phyloP scores from a whole-genome alignment of 2,797 vertebrate species.

The Dromococcyx pavoninus region DNA sequence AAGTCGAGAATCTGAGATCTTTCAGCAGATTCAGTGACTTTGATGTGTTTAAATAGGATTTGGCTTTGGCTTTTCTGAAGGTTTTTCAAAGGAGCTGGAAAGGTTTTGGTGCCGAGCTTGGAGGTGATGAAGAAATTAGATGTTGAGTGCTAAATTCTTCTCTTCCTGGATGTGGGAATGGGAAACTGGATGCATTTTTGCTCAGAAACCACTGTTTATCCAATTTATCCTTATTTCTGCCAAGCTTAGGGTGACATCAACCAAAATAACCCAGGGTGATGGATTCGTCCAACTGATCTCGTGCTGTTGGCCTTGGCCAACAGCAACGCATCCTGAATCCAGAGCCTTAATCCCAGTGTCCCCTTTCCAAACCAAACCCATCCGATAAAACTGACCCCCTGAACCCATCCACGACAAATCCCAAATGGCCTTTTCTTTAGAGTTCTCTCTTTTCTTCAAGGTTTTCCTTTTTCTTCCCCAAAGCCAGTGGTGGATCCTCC shows the following conservation, averaged over 20 bases:
- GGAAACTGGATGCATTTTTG: fast-evolving
- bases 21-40: neutral
- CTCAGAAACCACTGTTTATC: neutral
- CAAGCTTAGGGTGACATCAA: fast-evolving
- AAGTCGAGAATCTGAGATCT: fast-evolving
- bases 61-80: too few relatives aligned
- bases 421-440: fast-evolving
- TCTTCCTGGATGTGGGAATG: too few relatives aligned
- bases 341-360: neutral
- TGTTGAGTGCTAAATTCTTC: neutral
- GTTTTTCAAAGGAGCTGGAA: too few relatives aligned
- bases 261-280: fast-evolving
- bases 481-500: neutral
- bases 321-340: neutral
- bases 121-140: neutral
- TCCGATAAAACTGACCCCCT: fast-evolving
- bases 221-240: neutral
- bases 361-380: fast-evolving
- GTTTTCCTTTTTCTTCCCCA: neutral
- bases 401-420: too few relatives aligned
- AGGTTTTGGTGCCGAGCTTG: neutral
- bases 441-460: neutral
- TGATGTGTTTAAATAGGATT: neutral
- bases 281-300: neutral
- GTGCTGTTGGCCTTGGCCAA: neutral